Evolutionary conservation across 1,140 invertebrate genomes (phyloP), one percentile per base, ranked within the genome.

Genomic region (Hermetia illucens): DNA sequence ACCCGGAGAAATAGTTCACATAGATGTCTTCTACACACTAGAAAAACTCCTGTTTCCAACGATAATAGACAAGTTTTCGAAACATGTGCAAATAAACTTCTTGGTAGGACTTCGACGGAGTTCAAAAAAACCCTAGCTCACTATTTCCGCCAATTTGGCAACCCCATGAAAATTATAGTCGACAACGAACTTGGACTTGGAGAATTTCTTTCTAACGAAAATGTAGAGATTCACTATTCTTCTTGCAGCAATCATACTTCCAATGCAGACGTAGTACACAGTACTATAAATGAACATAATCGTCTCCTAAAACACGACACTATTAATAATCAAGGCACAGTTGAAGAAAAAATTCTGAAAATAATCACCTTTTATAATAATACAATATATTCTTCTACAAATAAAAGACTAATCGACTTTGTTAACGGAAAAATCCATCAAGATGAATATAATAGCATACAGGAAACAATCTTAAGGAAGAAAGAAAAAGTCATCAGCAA

Each of bases 1-100:
- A 38, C 37, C 37, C 17, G 16, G 27, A 16, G 37, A 38, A 30
- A 38, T 38, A 12, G 21, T 38, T 3, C 30, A 39, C 33, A 21
- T 39, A 32, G 29, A 39, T 21, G 21, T 39, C 5, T 39, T 39
- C 15, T 39, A 32, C 6, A 21, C 38, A 20, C 33, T 12, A 18
- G 29, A 20, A 39, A 39, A 33, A 32, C 13, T 8, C 22, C 10
- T 9, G 13, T 39, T 39, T 33, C 21, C 30, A 16, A 33, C 38
- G 18, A 21, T 21, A 10, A 39, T 39, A 21, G 30, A 39, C 25
- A 39, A 39, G 18, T 39, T 32, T 22, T 22, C 18, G 13, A 32
- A 39, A 42, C 15, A 16, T 18, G 15, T 34, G 24, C 15, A 42
- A 42, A 38, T 35, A 12, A 38, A 22, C 16, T n/a, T n/a, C n/a